Evolutionary conservation across 2,113 vertebrate genomes (phyloP).

Genomic region (Sorex fumeus): DNA sequence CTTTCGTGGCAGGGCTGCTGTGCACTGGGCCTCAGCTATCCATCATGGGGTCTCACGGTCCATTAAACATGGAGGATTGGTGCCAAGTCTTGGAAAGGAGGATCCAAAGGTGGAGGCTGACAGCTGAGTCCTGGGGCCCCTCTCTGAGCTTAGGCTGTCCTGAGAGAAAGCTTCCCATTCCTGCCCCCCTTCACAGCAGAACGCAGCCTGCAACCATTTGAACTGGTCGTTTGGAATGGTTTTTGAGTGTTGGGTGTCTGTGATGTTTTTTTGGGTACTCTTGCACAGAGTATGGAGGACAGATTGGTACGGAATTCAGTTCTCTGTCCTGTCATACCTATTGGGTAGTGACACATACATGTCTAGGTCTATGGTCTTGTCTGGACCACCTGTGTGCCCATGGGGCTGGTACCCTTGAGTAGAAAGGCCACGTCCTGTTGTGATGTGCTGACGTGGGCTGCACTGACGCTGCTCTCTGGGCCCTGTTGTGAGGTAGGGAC

Average conservation of each 20-base stretch:
- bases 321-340: background rate
- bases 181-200: background rate
- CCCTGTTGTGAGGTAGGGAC: fast-evolving
- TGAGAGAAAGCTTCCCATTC: background rate
- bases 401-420: fast-evolving
- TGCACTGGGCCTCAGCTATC: too few relatives aligned
- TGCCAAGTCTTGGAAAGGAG: background rate
- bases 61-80: background rate
- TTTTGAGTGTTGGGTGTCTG: background rate
- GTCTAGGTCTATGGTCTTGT: background rate
- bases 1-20: background rate
- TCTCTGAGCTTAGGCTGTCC: too few relatives aligned
- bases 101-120: background rate
- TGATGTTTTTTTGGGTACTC: background rate
- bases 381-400: background rate
- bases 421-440: background rate
- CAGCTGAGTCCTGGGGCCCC: background rate
- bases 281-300: background rate
- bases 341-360: too few relatives aligned
- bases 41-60: too few relatives aligned
- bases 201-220: fast-evolving
- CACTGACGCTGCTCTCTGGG: fast-evolving
- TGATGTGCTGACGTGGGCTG: background rate
- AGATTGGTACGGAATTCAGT: background rate
- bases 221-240: too few relatives aligned